Base-by-base conservation (phyloP, 2,113 vertebrate genomes). In the Monarcha castaneiventris region DNA sequence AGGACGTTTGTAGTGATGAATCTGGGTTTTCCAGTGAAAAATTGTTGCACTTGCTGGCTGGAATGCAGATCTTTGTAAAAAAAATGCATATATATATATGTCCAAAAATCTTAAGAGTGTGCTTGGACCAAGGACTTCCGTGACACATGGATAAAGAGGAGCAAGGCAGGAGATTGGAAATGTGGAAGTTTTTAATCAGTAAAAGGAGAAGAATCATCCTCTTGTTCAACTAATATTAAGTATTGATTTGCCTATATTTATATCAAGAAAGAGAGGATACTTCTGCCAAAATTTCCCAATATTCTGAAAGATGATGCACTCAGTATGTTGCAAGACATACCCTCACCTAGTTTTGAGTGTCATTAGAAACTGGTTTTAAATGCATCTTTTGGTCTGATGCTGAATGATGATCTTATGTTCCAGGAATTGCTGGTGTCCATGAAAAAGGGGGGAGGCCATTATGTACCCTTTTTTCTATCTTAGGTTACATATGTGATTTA, bases 11-110 rank as follows among this genome's bases (percentile, higher is more conserved):
- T 89, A 75, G 85, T 61, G 6, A 44, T 52, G 30, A 67, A 76
- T 91, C 39, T 78, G 11, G 72, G 54, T 85, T 79, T 90, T 85
- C 35, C 48, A 68, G 66, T 68, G 62, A 79, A 77, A 89, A 89
- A 35, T 48, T 35, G 12, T 59, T 76, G 29, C 21, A 75, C 48
- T 88, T 77, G 3, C 27, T 64, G 52, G 23, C 39, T 76, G 41
- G 33, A 72, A 39, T 61, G 41, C 21, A 79, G 66, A 62, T 51
- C 20, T 87, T 81, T 48, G 10, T 78, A 23, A 84, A 95, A 78
- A 46, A 52, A 3, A 4, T 18, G 22, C 87, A 62, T 69, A 43
- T 66, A 89, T 66, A 89, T 69, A 66, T 30, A 29, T 35, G 51
- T 77, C 55, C 26, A 58, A 22, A 89, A 89, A 62, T 37, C 14